phyloP scores from a whole-genome alignment of 2,888 invertebrate genomes.

The Selenia dentaria region DNA sequence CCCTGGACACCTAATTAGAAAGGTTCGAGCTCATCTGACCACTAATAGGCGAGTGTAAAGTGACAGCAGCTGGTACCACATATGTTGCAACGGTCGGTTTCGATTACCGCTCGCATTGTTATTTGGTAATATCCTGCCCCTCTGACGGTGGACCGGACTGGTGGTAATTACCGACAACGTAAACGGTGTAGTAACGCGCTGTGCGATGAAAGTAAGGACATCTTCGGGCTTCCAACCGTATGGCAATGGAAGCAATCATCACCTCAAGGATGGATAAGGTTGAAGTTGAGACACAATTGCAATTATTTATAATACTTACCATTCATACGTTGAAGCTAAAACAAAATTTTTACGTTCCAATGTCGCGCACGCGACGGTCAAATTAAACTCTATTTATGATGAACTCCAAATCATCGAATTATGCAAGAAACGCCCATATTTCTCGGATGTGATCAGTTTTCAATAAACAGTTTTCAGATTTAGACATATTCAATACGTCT shows the following conservation, averaged over 20 bases:
- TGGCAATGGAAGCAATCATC: constrained; percentile 9
- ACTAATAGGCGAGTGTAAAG: background rate
- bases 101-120: constrained; percentile 54
- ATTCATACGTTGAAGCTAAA: no score
- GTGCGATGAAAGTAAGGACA: constrained; percentile 22
- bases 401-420: no score
- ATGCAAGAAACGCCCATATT: no score
- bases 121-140: constrained; percentile 59
- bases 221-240: background rate
- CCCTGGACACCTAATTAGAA: no score
- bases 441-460: no score
- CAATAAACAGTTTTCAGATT: no score
- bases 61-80: background rate
- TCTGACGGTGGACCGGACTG: constrained; percentile 27
- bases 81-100: constrained; percentile 55
- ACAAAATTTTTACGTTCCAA: no score
- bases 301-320: no score
- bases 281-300: background rate
- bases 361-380: no score
- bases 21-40: background rate
- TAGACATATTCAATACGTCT: no score
- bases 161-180: constrained; percentile 28
- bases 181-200: constrained; percentile 27
- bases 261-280: background rate
- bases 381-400: no score